phyloP scores from a whole-genome alignment of 2,113 vertebrate genomes.

The Gavia stellata region DNA sequence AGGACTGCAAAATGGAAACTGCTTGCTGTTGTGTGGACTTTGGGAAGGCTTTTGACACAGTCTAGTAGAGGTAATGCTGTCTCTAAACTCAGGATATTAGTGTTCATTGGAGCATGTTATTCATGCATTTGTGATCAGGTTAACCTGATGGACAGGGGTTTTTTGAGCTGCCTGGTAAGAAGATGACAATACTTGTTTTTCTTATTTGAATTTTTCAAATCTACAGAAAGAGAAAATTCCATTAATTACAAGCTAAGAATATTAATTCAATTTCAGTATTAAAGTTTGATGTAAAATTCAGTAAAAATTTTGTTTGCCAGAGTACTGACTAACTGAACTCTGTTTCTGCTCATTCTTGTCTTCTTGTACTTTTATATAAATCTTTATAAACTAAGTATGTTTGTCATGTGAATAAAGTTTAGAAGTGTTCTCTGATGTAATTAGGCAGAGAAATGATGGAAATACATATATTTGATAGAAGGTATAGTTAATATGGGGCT shows the following conservation, averaged over 20 bases:
- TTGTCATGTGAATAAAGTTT: slow-evolving; percentile 33
- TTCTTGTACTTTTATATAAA: neutral
- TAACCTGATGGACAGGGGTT: neutral
- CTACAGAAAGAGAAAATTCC: neutral
- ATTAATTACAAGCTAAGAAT: neutral
- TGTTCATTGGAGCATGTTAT: neutral
- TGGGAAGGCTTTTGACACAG: neutral
- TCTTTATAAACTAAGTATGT: neutral
- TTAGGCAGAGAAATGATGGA: neutral
- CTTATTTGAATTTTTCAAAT: neutral
- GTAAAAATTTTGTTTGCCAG: neutral
- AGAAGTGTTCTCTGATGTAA: slow-evolving; percentile 35
- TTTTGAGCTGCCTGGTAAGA: neutral
- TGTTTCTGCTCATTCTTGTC: neutral
- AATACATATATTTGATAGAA: neutral
- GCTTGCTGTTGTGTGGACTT: neutral
- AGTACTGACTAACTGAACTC: neutral
- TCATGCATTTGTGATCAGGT: neutral
- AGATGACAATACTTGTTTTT: neutral
- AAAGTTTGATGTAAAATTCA: neutral
- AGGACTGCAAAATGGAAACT: neutral
- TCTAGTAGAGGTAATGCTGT: neutral
- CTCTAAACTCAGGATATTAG: neutral
- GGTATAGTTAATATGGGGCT: neutral
- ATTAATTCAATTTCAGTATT: neutral